Evolutionary conservation across 92 coral and sea anemone species (phyloP).

Genomic region (Muricea muricata): DNA sequence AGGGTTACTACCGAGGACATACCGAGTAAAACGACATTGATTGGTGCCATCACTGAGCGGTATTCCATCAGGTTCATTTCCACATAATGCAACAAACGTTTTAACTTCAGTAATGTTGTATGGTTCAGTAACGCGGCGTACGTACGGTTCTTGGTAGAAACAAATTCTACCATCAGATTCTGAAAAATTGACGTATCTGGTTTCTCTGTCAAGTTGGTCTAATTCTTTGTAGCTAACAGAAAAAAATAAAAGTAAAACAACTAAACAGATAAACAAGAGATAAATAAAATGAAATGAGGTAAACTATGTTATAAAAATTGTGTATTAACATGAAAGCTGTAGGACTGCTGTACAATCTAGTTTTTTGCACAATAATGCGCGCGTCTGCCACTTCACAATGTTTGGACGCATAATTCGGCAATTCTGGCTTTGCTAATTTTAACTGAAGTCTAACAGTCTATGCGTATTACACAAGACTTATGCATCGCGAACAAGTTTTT

Average conservation of each 20-base stretch:
- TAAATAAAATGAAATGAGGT: no score
- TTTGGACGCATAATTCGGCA: no score
- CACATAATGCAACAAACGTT: slow-evolving; percentile 64
- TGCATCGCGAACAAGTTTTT: no score
- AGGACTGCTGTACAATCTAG: no score
- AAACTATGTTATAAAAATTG: no score
- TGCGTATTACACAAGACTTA: no score
- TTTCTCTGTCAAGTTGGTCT: slow-evolving; percentile 49
- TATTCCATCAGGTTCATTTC: not conserved
- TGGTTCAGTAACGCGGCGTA: slow-evolving; percentile 33
- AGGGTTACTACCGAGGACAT: no score
- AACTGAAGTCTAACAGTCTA: not conserved
- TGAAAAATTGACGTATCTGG: slow-evolving; percentile 16
- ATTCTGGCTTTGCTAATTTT: not conserved
- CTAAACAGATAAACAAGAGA: no score
- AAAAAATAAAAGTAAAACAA: not conserved
- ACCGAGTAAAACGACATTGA: slow-evolving; percentile 22
- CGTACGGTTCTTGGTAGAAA: slow-evolving; percentile 54
- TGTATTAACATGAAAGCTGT: no score
- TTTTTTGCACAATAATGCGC: no score
- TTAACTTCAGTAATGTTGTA: slow-evolving; percentile 46
- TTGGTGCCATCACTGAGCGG: not conserved
- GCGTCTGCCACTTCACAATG: no score
- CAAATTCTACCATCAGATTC: slow-evolving; percentile 53
- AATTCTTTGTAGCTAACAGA: slow-evolving; percentile 64